Percentiles rank a stretch among this genome's conserved stretches.
Evolutionary conservation across 2,113 vertebrate genomes (phyloP).

Genomic region (Hipposideros armiger): DNA sequence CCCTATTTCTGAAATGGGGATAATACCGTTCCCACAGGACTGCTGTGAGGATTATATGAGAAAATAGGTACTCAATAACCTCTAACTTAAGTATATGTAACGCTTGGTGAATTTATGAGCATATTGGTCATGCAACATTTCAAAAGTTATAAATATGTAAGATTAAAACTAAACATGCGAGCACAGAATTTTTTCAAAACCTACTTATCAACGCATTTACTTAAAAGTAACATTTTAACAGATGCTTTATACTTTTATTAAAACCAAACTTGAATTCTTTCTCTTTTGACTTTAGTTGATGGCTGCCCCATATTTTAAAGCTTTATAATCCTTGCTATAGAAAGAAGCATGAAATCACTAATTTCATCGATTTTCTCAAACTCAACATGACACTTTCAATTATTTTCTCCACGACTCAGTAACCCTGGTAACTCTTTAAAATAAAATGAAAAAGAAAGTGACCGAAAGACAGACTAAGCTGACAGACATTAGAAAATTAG

Average conservation of each 20-base stretch:
- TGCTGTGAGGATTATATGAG: neutral
- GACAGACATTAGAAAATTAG: neutral
- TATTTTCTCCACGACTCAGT: neutral
- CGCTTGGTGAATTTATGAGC: neutral
- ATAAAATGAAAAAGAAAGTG: neutral
- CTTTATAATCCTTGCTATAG: neutral
- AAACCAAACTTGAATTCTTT: neutral
- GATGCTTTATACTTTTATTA: constrained; percentile 8
- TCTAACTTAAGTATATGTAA: neutral
- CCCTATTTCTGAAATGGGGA: neutral
- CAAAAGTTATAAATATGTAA: neutral
- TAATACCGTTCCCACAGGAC: neutral
- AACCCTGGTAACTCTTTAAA: neutral
- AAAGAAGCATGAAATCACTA: constrained; percentile 18
- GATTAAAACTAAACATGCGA: neutral
- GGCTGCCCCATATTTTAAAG: neutral
- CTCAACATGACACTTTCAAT: constrained; percentile 17
- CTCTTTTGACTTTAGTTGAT: neutral
- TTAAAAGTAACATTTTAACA: neutral
- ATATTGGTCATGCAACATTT: neutral
- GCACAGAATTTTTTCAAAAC: neutral
- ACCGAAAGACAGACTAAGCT: neutral
- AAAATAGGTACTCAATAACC: neutral
- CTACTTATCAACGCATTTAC: neutral
- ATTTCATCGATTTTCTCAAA: neutral